Conservation (phyloP, 2,797 vertebrate genomes). For the Arctocebus calabarensis region DNA sequence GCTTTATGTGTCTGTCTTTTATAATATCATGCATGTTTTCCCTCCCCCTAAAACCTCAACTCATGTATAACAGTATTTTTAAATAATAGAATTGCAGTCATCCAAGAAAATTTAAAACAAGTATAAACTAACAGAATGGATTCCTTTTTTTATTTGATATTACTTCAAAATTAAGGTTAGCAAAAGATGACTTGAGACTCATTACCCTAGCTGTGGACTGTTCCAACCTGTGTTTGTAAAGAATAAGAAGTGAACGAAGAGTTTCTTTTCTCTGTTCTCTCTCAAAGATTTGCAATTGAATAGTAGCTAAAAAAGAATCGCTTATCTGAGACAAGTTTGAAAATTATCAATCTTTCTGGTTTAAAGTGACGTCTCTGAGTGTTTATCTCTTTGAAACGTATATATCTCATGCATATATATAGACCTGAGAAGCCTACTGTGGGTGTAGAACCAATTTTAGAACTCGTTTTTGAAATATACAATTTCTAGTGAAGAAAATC, state of each 20-base stretch:
- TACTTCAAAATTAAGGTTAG: constrained; percentile 52
- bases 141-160: constrained; percentile 41
- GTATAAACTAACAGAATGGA: constrained; percentile 36
- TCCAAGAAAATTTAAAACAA: constrained; percentile 50
- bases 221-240: background rate
- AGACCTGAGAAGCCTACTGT: background rate
- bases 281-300: background rate
- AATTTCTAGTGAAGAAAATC: background rate
- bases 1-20: constrained; percentile 46
- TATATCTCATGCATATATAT: background rate
- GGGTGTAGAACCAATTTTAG: background rate
- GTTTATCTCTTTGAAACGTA: background rate
- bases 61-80: constrained; percentile 54
- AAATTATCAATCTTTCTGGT: background rate
- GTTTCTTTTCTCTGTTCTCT: constrained; percentile 20
- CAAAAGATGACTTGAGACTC: background rate
- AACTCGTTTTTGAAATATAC: constrained; percentile 45
- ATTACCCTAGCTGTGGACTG: background rate
- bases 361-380: background rate
- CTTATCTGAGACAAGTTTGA: background rate
- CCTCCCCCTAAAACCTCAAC: background rate
- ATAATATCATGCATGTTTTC: constrained; percentile 49
- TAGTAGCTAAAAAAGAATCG: background rate
- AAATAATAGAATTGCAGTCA: constrained; percentile 54
- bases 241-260: constrained; percentile 17